Percentiles rank a stretch among this genome's conserved stretches.
phyloP scores from a whole-genome alignment of 2,113 vertebrate genomes.

The Sinocyclocheilus anophthalmus region DNA sequence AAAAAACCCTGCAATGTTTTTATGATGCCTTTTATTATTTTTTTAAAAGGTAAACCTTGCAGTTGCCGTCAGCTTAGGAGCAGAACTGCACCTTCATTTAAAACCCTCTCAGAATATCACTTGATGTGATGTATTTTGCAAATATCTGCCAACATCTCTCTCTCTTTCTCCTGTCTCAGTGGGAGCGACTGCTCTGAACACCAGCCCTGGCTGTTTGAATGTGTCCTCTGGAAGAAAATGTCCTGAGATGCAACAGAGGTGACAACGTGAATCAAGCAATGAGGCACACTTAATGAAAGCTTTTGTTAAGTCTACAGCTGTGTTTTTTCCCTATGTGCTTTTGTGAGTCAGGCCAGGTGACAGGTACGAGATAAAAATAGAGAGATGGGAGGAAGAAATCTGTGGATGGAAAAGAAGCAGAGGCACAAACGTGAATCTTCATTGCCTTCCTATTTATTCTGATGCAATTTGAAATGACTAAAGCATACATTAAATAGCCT shows the following conservation, averaged over 20 bases:
- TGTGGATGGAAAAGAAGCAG: background rate
- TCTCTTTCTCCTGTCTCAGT: background rate
- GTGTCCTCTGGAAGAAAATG: conserved; percentile 59
- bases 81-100: background rate
- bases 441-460: background rate
- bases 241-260: conserved; percentile 50
- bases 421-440: background rate
- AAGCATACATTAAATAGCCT: background rate
- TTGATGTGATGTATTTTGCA: background rate
- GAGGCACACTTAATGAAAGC: conserved; percentile 35
- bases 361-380: conserved; percentile 54
- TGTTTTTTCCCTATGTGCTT: conserved; percentile 57
- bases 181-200: conserved; percentile 69
- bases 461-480: conserved; percentile 7
- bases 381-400: conserved; percentile 21
- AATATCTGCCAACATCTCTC: background rate
- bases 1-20: background rate
- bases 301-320: conserved; percentile 57
- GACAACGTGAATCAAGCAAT: conserved; percentile 67
- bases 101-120: background rate
- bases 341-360: conserved; percentile 61
- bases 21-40: background rate
- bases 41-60: background rate
- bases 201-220: conserved; percentile 66
- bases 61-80: background rate